phyloP scores from a whole-genome alignment of 2,113 vertebrate species.

The Noctilio leporinus region DNA sequence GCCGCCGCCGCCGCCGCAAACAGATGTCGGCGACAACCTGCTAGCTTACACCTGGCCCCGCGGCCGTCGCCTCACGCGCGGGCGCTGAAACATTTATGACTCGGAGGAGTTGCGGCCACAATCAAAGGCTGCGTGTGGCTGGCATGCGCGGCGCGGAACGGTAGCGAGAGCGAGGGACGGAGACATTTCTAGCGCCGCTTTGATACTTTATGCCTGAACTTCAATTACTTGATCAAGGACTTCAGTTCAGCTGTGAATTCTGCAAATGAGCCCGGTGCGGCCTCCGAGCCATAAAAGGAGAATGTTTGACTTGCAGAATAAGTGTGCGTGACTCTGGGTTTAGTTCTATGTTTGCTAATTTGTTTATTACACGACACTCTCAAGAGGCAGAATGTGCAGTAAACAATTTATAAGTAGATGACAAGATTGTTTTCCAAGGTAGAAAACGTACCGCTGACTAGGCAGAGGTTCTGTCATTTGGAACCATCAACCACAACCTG shows the following conservation, averaged over 20 bases:
- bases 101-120: slow-evolving; percentile 78
- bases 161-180: neutral
- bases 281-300: slow-evolving; percentile 42
- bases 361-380: neutral
- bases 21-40: slow-evolving; percentile 92
- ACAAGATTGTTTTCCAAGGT: neutral
- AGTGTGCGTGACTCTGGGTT: neutral
- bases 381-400: neutral
- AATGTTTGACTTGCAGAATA: neutral
- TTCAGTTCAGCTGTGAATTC: slow-evolving; percentile 67
- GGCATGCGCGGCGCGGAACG: neutral
- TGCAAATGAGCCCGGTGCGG: slow-evolving; percentile 24
- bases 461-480: neutral
- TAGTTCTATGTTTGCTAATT: accelerated
- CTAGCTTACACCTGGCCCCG: slow-evolving; percentile 89
- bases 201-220: slow-evolving; percentile 73
- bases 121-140: slow-evolving; percentile 79
- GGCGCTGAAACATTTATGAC: slow-evolving; percentile 87
- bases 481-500: neutral
- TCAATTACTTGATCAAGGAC: slow-evolving; percentile 76
- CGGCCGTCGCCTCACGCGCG: slow-evolving; percentile 74
- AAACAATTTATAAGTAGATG: slow-evolving; percentile 10
- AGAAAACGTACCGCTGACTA: neutral
- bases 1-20: slow-evolving; percentile 77
- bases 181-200: slow-evolving; percentile 52